Evolutionary conservation across 2,113 vertebrate genomes (phyloP).

Genomic region (Egretta garzetta): DNA sequence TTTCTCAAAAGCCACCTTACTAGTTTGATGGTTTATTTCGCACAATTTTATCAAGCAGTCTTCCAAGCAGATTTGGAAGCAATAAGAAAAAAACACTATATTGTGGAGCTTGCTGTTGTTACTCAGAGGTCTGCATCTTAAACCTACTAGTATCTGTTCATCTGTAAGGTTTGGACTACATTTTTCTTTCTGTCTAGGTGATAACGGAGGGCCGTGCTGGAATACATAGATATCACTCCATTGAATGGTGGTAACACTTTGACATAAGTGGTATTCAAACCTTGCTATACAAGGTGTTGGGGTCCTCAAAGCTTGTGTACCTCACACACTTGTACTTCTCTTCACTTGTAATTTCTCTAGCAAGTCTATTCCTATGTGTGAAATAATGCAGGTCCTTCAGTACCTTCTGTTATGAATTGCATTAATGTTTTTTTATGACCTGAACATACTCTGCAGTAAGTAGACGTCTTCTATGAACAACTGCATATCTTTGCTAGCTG

Average conservation of each 20-base stretch:
- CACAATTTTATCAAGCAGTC: background rate
- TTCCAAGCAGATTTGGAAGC: background rate
- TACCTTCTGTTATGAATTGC: background rate
- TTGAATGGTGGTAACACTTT: background rate
- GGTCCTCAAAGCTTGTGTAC: background rate
- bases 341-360: background rate
- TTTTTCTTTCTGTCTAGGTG: background rate
- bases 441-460: background rate
- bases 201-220: background rate
- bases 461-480: background rate
- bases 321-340: background rate
- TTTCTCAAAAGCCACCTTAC: background rate
- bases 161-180: background rate
- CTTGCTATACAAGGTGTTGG: background rate
- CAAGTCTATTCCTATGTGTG: background rate
- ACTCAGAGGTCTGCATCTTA: background rate
- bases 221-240: background rate
- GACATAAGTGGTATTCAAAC: background rate
- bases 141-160: background rate
- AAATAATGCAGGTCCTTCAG: fast-evolving
- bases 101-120: background rate
- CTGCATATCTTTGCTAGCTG: background rate
- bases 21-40: background rate
- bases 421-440: background rate
- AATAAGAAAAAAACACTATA: background rate